Evolutionary conservation across 2,888 invertebrate species (phyloP), one percentile per base, ranked within the genome.

Genomic region (Macrosiphum euphorbiae): DNA sequence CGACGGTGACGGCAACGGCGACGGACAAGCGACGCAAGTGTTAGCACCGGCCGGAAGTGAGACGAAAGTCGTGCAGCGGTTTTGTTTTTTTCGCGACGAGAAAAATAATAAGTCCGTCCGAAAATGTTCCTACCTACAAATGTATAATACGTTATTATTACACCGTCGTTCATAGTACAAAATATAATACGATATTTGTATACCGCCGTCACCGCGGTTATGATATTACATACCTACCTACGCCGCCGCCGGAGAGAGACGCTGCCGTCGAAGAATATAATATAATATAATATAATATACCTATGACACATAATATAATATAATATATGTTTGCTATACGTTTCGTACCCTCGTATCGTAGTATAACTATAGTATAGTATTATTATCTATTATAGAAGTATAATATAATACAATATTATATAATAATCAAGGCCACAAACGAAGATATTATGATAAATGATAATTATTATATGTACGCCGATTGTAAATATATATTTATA

Each of bases 21-120:
- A 67, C 35, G 90, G 86, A 90, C 44, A 94, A 90, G 50, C 85
- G 94, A 26, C 26, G 86, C 7, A 93, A 85, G 26, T 89, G 85
- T 50, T 93, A 47, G 78, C 78, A 20, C 8, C 78, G 35, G 78
- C 35, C 78, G 35, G 35, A 35, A 35, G 35, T 20, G 16, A 67
- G 41, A 55, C 41, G 86, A 86, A 86, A 86, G 28, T 16, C 86
- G 86, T 10, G 28, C 28, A 47, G 47, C 86, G 86, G 44, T 47
- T 28, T 28, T 55, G 1, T 47, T 86, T 86, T 86, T 86, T 44
- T 26, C 44, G 85, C 11, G 85, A 87, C 28, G 5, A 28, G 16
- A 87, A 87, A 7, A 47, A 47, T 47, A 28, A 47, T 87, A 44
- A 26, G 47, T 50, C n/a, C 87, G 87, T 50, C 87, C 50, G 16